Conservation (phyloP, 2,797 vertebrate species). For the Notoglanidium macrostoma region DNA sequence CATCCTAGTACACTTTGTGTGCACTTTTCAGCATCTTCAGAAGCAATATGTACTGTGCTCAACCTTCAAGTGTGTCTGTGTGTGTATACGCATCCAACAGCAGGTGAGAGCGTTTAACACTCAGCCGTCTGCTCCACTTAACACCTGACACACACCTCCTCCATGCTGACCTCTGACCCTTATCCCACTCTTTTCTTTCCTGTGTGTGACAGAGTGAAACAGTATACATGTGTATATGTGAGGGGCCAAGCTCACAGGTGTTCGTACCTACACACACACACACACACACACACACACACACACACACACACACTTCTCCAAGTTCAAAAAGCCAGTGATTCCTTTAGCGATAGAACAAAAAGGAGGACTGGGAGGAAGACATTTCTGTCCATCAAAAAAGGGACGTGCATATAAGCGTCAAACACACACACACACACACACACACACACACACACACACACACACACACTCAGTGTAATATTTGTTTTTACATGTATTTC, state of each 20-base stretch:
- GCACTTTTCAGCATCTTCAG: not conserved
- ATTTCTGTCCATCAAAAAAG: conserved; percentile 58
- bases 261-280: conserved; percentile 77
- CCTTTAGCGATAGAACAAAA: conserved; percentile 72
- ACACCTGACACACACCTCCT: conserved; percentile 80
- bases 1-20: not conserved
- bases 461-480: not conserved
- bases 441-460: not conserved
- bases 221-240: conserved; percentile 37
- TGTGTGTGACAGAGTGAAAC: conserved; percentile 41
- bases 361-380: not conserved
- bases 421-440: not conserved
- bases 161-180: conserved; percentile 72
- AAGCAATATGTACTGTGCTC: conserved; percentile 11
- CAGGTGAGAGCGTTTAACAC: conserved; percentile 72
- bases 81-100: conserved; percentile 55
- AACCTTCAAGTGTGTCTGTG: not conserved
- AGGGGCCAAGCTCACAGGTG: conserved; percentile 75
- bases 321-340: conserved; percentile 77
- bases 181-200: conserved; percentile 44
- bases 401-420: not conserved
- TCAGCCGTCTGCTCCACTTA: conserved; percentile 77
- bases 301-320: conserved; percentile 56
- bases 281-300: conserved; percentile 71
- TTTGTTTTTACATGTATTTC: not conserved